These are phyloP conservation scores for Reticulitermes speratus DNA, from an alignment of 1,140 invertebrate genomes.

Conservation along the genomic window DNA sequence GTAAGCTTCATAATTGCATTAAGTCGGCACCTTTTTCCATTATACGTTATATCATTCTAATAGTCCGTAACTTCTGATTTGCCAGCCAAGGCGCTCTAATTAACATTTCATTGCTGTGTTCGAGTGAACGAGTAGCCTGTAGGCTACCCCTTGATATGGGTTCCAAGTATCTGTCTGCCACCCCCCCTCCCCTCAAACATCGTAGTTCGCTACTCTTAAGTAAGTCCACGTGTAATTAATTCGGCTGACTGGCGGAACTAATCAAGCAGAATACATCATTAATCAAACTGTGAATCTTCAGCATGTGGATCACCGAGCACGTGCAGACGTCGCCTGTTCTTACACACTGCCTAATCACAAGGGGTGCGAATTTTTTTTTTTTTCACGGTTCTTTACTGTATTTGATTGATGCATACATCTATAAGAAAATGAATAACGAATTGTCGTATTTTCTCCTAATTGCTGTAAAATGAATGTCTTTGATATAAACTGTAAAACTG, in stretches of 20 bases:
- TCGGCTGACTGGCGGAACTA: slow-evolving; percentile 17
- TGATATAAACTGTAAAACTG: no score
- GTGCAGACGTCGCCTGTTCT: not conserved
- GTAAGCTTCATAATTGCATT: not conserved
- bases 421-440: no score
- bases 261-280: slow-evolving; percentile 1
- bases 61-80: slow-evolving; percentile 9
- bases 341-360: not conserved
- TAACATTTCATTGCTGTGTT: slow-evolving; percentile 15
- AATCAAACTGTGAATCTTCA: slow-evolving; percentile 9
- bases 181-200: no score
- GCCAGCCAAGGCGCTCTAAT: not conserved
- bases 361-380: no score
- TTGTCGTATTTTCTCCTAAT: no score
- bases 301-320: not conserved
- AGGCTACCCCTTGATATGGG: no score
- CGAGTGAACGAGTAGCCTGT: not conserved
- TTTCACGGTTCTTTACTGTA: no score
- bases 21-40: not conserved
- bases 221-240: slow-evolving; percentile 8
- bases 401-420: no score
- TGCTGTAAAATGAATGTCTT: no score
- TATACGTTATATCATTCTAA: not conserved
- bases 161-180: no score
- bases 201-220: not conserved